Evolutionary conservation across 2,888 invertebrate genomes (phyloP).

Genomic region (Nudaria mundana): DNA sequence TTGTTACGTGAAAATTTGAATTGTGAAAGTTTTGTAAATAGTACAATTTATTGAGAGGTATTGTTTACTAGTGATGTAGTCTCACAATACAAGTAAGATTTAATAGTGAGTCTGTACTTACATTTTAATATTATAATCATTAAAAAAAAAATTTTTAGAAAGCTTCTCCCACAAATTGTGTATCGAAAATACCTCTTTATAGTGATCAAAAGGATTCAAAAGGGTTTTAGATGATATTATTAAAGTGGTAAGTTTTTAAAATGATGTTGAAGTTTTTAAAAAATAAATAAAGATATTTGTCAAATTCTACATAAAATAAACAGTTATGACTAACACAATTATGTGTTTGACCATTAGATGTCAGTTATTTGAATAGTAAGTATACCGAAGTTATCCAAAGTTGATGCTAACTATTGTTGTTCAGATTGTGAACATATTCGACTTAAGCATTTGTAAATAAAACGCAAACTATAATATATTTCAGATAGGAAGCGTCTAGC

Average conservation of each 20-base stretch:
- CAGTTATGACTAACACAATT: constrained; percentile 49
- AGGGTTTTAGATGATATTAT: constrained; percentile 73
- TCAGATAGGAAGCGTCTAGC: too few species aligned
- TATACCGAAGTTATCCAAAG: constrained; percentile 60
- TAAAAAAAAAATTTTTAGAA: constrained; percentile 38
- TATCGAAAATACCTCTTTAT: constrained; percentile 77
- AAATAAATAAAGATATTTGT: constrained; percentile 54
- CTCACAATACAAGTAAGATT: constrained; percentile 11
- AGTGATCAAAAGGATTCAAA: constrained; percentile 74
- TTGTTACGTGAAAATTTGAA: constrained; percentile 61
- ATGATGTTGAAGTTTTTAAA: constrained; percentile 70
- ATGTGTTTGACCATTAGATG: constrained; percentile 34
- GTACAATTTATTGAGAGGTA: constrained; percentile 58
- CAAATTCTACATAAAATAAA: constrained; percentile 68
- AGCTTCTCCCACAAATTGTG: constrained; percentile 54
- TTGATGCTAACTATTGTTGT: constrained; percentile 48
- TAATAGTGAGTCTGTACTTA: constrained; percentile 45
- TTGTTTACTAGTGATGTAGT: constrained; percentile 34
- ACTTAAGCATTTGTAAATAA: constrained; percentile 49
- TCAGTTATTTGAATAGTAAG: constrained; percentile 41
- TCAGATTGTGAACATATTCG: constrained; percentile 31
- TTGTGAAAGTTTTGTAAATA: constrained; percentile 64
- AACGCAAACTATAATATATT: constrained; percentile 32
- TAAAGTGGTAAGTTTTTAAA: constrained; percentile 71
- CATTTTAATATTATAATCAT: constrained; percentile 46